Evolutionary conservation across 2,113 vertebrate genomes (phyloP).

Genomic region (Oncorhynchus keta): DNA sequence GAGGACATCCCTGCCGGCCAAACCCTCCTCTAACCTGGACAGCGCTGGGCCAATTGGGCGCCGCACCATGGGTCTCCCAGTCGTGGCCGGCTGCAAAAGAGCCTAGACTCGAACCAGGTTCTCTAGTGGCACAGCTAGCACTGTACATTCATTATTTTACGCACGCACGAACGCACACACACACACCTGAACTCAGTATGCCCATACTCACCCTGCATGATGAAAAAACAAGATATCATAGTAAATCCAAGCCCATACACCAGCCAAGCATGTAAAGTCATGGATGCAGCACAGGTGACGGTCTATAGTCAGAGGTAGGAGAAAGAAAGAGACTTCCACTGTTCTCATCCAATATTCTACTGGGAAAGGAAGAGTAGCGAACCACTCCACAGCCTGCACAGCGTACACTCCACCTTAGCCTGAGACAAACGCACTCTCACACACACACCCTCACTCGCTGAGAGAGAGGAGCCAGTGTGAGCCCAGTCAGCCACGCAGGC

Average conservation of each 20-base stretch:
- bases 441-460: not conserved
- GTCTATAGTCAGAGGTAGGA: conserved; percentile 25
- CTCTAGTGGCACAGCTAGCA: not conserved
- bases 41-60: too few species aligned
- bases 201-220: conserved; percentile 67
- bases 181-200: not conserved
- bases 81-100: too few species aligned
- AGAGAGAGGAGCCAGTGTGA: conserved; percentile 9
- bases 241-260: conserved; percentile 71
- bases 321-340: not conserved
- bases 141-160: not conserved
- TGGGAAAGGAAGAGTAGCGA: conserved; percentile 20
- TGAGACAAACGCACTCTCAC: not conserved
- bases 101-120: too few species aligned
- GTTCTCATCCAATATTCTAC: not conserved
- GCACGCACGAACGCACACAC: too few species aligned
- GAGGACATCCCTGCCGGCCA: too few species aligned
- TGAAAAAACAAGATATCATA: conserved; percentile 60
- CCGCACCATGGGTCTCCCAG: too few species aligned
- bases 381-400: conserved; percentile 49
- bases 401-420: not conserved
- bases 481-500: conserved; percentile 56
- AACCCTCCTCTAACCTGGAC: too few species aligned
- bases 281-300: conserved; percentile 69
- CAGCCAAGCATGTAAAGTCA: conserved; percentile 72